These are phyloP conservation scores for Sarcophaga peregrina DNA, from an alignment of 1,140 invertebrate species.

Conservation along the genomic window DNA sequence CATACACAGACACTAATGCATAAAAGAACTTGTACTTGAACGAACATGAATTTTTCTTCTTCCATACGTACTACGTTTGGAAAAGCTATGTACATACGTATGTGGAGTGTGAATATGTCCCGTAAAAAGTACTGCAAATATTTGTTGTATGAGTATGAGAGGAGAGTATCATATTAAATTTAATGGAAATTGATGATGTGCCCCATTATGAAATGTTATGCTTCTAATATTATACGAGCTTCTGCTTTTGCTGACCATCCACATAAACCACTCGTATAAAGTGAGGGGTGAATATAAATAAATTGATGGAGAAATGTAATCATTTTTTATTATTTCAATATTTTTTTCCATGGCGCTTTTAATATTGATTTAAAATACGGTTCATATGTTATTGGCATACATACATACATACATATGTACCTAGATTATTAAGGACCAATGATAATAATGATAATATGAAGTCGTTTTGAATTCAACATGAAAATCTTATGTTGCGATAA, in stretches of 20 bases:
- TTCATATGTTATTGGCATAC: neutral
- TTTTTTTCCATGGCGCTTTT: conserved; percentile 3
- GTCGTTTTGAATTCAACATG: no score
- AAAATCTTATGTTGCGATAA: no score
- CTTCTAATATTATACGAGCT: neutral
- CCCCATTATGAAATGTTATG: conserved; percentile 46
- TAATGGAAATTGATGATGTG: conserved; percentile 48
- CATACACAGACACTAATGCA: conserved; percentile 5
- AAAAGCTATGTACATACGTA: neutral
- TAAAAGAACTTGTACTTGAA: no score
- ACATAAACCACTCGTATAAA: neutral
- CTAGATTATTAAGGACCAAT: neutral
- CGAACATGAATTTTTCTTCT: no score
- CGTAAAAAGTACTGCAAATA: neutral
- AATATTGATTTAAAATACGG: conserved; percentile 28
- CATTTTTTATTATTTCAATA: conserved; percentile 41
- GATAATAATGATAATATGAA: neutral
- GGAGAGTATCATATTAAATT: conserved; percentile 45
- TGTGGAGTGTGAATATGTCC: neutral
- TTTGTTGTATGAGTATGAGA: conserved; percentile 14
- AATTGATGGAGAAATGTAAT: neutral
- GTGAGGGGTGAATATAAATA: no score
- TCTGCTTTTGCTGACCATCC: neutral
- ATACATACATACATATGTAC: neutral
- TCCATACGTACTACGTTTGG: no score